These are phyloP conservation scores for Caerostris extrusa DNA, from an alignment of 1,140 invertebrate species.

Conservation along the genomic window DNA sequence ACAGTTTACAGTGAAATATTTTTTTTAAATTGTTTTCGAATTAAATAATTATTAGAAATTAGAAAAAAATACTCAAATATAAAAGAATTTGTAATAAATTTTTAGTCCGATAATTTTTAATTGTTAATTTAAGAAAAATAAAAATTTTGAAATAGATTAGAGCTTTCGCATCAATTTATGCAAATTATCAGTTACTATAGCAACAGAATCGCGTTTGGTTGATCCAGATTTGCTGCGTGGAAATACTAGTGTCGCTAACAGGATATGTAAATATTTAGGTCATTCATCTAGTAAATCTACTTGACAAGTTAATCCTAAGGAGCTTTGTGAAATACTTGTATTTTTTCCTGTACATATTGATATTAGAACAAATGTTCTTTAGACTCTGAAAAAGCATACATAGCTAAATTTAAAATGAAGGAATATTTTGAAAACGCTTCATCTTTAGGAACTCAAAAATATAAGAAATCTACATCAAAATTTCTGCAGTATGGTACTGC, in stretches of 20 bases:
- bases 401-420: neutral
- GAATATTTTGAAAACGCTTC: neutral
- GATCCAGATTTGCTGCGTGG: neutral
- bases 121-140: neutral
- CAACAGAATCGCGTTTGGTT: neutral
- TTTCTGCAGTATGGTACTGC: slow-evolving; percentile 87
- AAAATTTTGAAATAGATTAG: neutral
- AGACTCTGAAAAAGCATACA: neutral
- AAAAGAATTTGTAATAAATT: neutral
- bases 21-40: neutral
- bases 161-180: neutral
- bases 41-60: neutral
- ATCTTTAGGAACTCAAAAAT: slow-evolving; percentile 49
- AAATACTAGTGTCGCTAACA: neutral
- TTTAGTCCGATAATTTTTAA: neutral
- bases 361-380: neutral
- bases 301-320: slow-evolving; percentile 44
- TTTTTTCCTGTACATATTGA: neutral
- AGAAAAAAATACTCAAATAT: neutral
- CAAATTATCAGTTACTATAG: neutral
- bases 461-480: slow-evolving; percentile 36
- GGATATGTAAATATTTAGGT: slow-evolving; percentile 54
- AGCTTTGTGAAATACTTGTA: neutral
- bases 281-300: neutral
- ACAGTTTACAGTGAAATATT: neutral